Evolutionary conservation across 2,888 invertebrate genomes (phyloP).

Genomic region (Temnothorax ravouxi): DNA sequence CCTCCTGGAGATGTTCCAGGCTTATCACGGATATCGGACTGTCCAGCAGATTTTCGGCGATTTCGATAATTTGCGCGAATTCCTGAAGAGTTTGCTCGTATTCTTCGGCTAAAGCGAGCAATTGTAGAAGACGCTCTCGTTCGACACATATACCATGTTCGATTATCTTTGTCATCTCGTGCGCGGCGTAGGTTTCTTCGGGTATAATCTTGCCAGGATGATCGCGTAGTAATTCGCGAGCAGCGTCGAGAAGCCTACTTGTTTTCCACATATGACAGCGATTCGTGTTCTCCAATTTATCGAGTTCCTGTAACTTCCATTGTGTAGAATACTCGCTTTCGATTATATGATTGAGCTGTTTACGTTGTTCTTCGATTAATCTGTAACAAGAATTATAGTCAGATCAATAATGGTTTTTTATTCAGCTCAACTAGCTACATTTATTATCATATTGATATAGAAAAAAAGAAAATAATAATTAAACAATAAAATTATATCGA

Average conservation of each 20-base stretch:
- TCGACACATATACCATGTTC: conserved; percentile 91
- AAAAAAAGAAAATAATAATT: conserved; percentile 67
- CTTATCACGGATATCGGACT: conserved; percentile 92
- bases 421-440: too few species aligned
- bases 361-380: conserved; percentile 81
- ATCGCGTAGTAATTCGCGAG: conserved; percentile 89
- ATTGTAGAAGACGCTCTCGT: conserved; percentile 92
- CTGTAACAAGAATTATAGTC: conserved; percentile 64
- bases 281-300: conserved; percentile 90
- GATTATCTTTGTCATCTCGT: conserved; percentile 90
- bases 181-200: conserved; percentile 89
- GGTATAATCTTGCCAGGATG: conserved; percentile 92
- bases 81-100: conserved; percentile 96
- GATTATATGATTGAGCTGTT: conserved; percentile 88
- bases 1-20: conserved; percentile 94
- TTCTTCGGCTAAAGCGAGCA: conserved; percentile 93
- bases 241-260: conserved; percentile 89
- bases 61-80: conserved; percentile 94
- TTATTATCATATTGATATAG: too few species aligned
- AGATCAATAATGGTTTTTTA: neutral
- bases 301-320: conserved; percentile 90
- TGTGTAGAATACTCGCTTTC: conserved; percentile 90
- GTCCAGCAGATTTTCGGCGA: conserved; percentile 93
- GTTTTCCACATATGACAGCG: conserved; percentile 89
- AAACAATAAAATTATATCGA: neutral